phyloP scores from a whole-genome alignment of 2,113 vertebrate genomes.

The Pteruthius melanotis region DNA sequence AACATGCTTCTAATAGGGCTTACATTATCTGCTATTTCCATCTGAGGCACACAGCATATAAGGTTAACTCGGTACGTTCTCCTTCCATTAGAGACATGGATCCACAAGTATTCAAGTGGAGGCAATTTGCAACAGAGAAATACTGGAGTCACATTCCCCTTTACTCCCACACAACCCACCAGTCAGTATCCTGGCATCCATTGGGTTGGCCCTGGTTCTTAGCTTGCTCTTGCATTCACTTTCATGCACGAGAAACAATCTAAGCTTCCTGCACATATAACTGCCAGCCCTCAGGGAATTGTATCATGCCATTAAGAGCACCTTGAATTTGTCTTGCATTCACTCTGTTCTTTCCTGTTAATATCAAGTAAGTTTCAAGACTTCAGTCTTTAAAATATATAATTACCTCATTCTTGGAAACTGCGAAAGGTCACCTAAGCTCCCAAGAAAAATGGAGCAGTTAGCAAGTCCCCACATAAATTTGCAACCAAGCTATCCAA shows the following conservation, averaged over 20 bases:
- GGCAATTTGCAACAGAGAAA: background rate
- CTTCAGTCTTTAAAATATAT: background rate
- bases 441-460: background rate
- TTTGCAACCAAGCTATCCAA: background rate
- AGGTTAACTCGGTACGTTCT: background rate
- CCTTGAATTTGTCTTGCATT: background rate
- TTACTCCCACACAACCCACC: background rate
- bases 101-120: background rate
- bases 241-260: background rate
- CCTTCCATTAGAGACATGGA: background rate
- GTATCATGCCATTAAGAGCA: background rate
- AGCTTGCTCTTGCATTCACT: background rate
- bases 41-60: background rate
- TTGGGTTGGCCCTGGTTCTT: background rate
- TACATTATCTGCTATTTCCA: background rate
- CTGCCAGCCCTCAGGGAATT: background rate
- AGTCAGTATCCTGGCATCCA: background rate
- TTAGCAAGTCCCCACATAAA: background rate
- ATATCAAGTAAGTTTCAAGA: background rate
- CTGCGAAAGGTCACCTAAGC: background rate
- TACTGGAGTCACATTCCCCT: background rate
- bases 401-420: background rate
- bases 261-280: background rate
- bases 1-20: background rate
- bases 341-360: background rate